phyloP scores from a whole-genome alignment of 2,797 vertebrate genomes.

The Periophthalmus magnuspinnatus region DNA sequence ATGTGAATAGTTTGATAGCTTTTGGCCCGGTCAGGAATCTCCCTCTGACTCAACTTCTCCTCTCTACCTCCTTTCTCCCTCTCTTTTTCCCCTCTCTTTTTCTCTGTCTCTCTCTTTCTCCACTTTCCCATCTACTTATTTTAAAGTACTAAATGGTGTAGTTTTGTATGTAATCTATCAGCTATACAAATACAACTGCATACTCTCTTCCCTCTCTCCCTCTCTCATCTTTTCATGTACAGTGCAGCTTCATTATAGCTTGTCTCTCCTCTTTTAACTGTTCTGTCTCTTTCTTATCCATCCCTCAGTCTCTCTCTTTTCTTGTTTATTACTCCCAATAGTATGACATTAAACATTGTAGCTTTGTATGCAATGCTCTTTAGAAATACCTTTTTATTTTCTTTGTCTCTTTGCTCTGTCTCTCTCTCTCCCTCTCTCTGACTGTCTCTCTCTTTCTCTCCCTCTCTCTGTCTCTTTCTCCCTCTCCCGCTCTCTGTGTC shows the following conservation, averaged over 20 bases:
- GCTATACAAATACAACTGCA: too few relatives aligned
- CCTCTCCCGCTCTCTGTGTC: too few relatives aligned
- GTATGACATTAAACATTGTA: background rate
- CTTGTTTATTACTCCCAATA: background rate
- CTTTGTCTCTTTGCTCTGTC: too few relatives aligned
- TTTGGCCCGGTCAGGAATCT: slow-evolving; percentile 42
- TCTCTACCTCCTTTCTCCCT: background rate
- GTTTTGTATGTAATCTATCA: too few relatives aligned
- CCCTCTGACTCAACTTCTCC: slow-evolving; percentile 56
- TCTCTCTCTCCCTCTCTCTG: too few relatives aligned
- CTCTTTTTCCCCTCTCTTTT: background rate
- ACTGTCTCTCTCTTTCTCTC: background rate
- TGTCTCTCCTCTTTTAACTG: background rate
- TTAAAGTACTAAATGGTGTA: too few relatives aligned
- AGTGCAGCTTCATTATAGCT: too few relatives aligned
- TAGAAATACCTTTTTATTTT: background rate
- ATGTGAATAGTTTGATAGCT: slow-evolving; percentile 38
- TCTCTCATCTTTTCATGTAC: too few relatives aligned
- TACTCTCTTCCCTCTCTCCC: too few relatives aligned
- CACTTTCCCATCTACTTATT: too few relatives aligned
- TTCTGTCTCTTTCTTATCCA: background rate
- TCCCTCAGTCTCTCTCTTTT: too few relatives aligned
- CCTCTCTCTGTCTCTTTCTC: too few relatives aligned
- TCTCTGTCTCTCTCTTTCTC: background rate
- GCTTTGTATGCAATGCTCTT: background rate